These are phyloP conservation scores for Hystrix brachyura DNA, from an alignment of 2,113 vertebrate genomes.

Conservation along the genomic window DNA sequence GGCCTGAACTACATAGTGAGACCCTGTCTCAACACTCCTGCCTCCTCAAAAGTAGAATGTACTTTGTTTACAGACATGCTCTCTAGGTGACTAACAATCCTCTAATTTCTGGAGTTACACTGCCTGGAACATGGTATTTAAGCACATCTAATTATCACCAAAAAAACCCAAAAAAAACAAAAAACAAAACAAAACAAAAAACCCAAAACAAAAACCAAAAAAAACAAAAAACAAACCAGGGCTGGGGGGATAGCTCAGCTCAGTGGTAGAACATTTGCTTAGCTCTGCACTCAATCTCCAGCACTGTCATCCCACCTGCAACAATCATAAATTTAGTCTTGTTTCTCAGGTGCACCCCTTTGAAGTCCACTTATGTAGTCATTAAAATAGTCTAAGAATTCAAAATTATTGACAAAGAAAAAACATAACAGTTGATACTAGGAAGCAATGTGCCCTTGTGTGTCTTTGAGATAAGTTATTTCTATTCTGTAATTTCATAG, in stretches of 20 bases:
- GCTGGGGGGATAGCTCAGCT: not conserved
- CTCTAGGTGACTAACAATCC: not conserved
- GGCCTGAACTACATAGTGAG: not conserved
- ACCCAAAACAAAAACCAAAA: not conserved
- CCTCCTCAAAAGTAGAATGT: not conserved
- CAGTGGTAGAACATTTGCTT: not conserved
- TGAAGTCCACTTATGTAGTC: not conserved
- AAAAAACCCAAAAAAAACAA: not conserved
- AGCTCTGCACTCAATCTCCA: not conserved
- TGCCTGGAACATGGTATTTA: not conserved
- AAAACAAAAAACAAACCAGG: not conserved
- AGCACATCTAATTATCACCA: not conserved
- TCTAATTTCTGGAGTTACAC: not conserved
- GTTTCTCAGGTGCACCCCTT: not conserved
- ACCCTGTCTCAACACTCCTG: not conserved
- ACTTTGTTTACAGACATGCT: not conserved
- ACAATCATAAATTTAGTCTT: not conserved
- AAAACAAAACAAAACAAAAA: not conserved
- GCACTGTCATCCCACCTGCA: not conserved
- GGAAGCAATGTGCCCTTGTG: not conserved
- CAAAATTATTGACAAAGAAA: not conserved
- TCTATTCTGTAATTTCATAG: slow-evolving; percentile 32
- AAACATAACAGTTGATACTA: not conserved
- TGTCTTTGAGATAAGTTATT: not conserved
- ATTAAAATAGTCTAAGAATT: not conserved